phyloP scores from a whole-genome alignment of 2,797 vertebrate species.

The Fistularia tabacaria region DNA sequence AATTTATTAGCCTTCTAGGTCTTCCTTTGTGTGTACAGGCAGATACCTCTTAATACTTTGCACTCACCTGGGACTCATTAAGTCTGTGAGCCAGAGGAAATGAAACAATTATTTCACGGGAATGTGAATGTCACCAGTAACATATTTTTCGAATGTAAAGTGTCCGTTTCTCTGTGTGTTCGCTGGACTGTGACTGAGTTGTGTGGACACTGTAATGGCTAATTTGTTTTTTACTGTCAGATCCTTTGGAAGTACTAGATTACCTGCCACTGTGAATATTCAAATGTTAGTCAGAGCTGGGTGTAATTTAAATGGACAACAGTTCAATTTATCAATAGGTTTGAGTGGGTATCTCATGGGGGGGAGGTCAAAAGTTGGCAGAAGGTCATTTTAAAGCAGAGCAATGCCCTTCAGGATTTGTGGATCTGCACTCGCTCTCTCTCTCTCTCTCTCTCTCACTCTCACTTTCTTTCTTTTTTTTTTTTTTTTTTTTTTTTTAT shows the following conservation, averaged over 20 bases:
- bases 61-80: conserved; percentile 61
- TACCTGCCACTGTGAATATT: conserved; percentile 42
- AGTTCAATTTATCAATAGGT: conserved; percentile 16
- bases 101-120: conserved; percentile 63
- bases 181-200: neutral
- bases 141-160: conserved; percentile 32
- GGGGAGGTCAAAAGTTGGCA: conserved; percentile 21
- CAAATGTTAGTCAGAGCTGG: conserved; percentile 26
- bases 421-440: too few species aligned
- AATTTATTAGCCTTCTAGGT: conserved; percentile 31
- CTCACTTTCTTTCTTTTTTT: too few species aligned
- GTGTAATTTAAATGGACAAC: conserved; percentile 18
- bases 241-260: conserved; percentile 22
- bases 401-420: too few species aligned
- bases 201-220: too few species aligned
- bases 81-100: conserved; percentile 58
- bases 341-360: conserved; percentile 38
- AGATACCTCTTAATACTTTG: conserved; percentile 34
- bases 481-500: too few species aligned
- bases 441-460: conserved; percentile 10
- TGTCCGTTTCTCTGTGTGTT: conserved; percentile 11
- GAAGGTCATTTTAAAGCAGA: conserved; percentile 29
- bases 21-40: conserved; percentile 38
- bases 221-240: conserved; percentile 17
- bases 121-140: conserved; percentile 37